A percentile compares a stretch with the other conserved stretches of the same genome.
These are phyloP conservation scores for Cyprichromis sp. DNA, from an alignment of 2,113 vertebrate genomes.

Conservation along the genomic window DNA sequence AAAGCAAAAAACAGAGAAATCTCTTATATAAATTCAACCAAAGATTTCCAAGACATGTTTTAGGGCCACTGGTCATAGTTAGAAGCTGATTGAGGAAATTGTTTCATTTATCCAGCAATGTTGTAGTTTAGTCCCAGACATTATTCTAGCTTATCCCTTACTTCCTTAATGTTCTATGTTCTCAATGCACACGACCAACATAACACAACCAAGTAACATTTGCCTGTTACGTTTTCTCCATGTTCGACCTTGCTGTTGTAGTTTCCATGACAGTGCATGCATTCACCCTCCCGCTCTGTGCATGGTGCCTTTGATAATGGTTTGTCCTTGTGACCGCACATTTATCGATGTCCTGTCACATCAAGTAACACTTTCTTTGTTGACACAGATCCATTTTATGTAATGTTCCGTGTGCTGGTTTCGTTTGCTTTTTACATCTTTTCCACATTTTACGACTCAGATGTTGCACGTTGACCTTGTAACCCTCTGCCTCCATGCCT, in stretches of 20 bases:
- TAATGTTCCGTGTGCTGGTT: background rate
- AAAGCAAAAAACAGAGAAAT: background rate
- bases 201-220: background rate
- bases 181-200: background rate
- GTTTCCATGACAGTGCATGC: background rate
- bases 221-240: background rate
- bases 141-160: background rate
- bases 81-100: background rate
- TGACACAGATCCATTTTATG: background rate
- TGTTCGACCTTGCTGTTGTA: constrained; percentile 19
- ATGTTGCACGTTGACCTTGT: constrained; percentile 12
- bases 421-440: background rate
- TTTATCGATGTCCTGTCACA: constrained; percentile 8
- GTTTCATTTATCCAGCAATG: background rate
- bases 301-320: constrained; percentile 4
- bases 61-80: background rate
- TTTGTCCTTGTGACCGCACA: background rate
- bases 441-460: background rate
- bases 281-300: background rate
- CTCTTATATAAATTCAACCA: background rate
- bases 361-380: background rate
- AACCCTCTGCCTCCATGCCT: background rate
- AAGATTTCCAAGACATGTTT: background rate
- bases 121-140: background rate
- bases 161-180: background rate